phyloP scores from a whole-genome alignment of 2,113 vertebrate genomes.

The Siphamia tubifer region DNA sequence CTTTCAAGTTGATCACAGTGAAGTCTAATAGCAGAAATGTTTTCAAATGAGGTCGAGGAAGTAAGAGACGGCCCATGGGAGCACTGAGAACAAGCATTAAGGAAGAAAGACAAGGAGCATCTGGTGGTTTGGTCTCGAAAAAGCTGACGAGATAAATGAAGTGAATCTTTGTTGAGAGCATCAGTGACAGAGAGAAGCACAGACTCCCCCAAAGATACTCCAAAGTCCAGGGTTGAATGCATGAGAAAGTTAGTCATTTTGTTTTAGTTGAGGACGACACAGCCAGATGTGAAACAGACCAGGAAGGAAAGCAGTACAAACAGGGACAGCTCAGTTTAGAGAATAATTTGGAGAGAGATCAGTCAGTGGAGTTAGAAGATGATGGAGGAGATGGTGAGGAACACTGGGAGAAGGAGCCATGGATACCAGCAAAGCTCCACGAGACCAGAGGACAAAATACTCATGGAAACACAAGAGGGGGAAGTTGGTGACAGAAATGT shows the following conservation, averaged over 20 bases:
- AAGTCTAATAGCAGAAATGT: background rate
- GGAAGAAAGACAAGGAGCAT: background rate
- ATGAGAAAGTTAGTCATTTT: conserved; percentile 12
- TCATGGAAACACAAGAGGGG: background rate
- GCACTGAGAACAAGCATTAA: background rate
- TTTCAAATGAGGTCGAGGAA: background rate
- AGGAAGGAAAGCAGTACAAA: conserved; percentile 30
- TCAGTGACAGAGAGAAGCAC: background rate
- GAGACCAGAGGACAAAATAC: background rate
- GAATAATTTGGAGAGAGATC: background rate
- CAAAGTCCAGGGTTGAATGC: background rate
- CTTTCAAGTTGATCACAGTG: background rate
- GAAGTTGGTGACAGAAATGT: conserved; percentile 4
- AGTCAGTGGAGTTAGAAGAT: background rate
- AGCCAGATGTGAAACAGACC: conserved; percentile 46
- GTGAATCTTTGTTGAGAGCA: background rate
- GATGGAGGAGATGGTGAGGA: conserved; percentile 31
- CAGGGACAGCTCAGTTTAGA: background rate
- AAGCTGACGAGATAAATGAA: background rate
- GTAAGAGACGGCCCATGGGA: background rate
- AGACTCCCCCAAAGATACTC: background rate
- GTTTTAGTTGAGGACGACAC: conserved; percentile 12
- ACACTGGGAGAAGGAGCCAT: background rate
- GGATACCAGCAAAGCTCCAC: background rate
- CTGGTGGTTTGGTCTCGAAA: background rate